phyloP scores from a whole-genome alignment of 2,113 vertebrate species.

The Bothrops jararaca region DNA sequence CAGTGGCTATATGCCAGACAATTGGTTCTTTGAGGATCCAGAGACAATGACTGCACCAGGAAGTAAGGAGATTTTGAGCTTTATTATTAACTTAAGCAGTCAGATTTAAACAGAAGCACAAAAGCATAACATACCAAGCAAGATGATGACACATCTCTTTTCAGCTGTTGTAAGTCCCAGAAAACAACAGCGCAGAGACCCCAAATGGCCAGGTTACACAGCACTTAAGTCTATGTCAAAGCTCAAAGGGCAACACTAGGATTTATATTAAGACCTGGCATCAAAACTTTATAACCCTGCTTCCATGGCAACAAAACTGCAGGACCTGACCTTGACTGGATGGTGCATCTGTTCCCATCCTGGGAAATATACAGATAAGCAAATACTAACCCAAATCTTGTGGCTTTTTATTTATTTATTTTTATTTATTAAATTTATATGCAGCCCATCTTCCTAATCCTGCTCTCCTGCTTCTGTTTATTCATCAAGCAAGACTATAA shows the following conservation, averaged over 20 bases:
- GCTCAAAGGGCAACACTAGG: not conserved
- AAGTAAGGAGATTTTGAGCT: not conserved
- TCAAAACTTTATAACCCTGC: not conserved
- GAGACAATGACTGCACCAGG: not conserved
- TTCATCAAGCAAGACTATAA: too few relatives aligned
- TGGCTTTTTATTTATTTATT: not conserved
- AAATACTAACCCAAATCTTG: not conserved
- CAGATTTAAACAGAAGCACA: not conserved
- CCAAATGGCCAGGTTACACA: not conserved
- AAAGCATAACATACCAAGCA: not conserved
- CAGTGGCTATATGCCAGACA: not conserved
- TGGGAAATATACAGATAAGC: not conserved
- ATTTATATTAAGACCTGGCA: not conserved
- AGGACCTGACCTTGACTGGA: not conserved
- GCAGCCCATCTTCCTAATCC: not conserved
- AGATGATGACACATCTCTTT: not conserved
- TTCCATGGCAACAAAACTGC: not conserved
- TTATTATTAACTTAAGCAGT: not conserved
- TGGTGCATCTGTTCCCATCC: not conserved
- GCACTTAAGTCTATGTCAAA: not conserved
- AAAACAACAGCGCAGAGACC: not conserved
- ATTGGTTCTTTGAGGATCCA: not conserved
- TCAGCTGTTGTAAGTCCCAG: not conserved
- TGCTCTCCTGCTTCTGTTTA: too few relatives aligned
- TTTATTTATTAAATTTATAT: not conserved